A percentile compares a stretch with the other conserved stretches of the same genome.
phyloP scores from a whole-genome alignment of 2,888 invertebrate genomes.

The Eupithecia dodoneata region DNA sequence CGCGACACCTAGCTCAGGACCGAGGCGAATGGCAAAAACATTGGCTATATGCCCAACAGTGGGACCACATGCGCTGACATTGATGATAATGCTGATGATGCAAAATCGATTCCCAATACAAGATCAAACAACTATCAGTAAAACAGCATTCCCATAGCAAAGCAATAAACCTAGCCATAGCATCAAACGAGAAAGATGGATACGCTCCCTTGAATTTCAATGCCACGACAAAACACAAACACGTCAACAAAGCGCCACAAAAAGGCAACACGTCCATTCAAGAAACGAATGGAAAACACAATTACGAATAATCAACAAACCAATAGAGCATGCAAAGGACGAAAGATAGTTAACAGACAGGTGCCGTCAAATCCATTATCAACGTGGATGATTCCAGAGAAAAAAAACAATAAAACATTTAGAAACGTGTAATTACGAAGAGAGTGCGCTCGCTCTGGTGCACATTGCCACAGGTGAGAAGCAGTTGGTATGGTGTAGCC shows the following conservation, averaged over 20 bases:
- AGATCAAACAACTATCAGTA: background rate
- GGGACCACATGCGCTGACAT: background rate
- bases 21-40: background rate
- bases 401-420: conserved; percentile 34
- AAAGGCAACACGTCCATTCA: conserved; percentile 1
- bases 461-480: conserved; percentile 32
- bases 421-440: conserved; percentile 41
- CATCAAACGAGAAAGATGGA: background rate
- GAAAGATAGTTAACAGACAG: conserved; percentile 18
- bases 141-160: background rate
- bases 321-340: conserved; percentile 26
- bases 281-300: conserved; percentile 13
- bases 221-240: background rate
- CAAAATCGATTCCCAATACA: background rate
- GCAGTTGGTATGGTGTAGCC: conserved; percentile 17
- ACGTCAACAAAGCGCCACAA: conserved; percentile 5
- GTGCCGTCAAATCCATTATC: conserved; percentile 26
- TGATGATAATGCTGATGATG: background rate
- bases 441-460: conserved; percentile 41
- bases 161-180: background rate
- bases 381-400: conserved; percentile 29
- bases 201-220: background rate
- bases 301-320: conserved; percentile 22
- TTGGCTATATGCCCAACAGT: background rate
- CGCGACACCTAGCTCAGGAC: background rate